Evolutionary conservation across 2,888 invertebrate species (phyloP).

Genomic region (Scaptomyza flava): DNA sequence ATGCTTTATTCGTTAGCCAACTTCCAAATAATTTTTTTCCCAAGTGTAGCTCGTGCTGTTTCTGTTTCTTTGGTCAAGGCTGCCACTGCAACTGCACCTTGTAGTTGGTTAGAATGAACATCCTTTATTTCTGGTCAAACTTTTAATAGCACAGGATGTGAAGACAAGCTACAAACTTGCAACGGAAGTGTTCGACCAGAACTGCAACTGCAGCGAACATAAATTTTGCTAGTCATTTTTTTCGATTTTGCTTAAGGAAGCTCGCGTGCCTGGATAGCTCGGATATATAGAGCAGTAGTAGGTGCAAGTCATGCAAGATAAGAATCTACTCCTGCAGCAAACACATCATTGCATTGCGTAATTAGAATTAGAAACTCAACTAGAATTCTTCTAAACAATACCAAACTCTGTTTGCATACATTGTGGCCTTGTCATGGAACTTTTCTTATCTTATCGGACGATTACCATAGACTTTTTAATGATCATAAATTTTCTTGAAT

Average conservation of each 20-base stretch:
- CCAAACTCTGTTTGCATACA: not conserved
- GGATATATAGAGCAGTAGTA: not conserved
- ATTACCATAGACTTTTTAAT: constrained; percentile 3
- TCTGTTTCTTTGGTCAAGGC: constrained; percentile 26
- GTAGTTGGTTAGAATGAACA: constrained; percentile 21
- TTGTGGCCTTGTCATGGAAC: constrained; percentile 23
- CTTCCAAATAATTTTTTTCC: not conserved
- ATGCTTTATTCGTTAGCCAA: too few relatives aligned
- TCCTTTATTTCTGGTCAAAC: constrained; percentile 33
- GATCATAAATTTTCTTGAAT: constrained; percentile 36
- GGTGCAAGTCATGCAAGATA: constrained; percentile 7
- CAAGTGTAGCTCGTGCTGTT: not conserved
- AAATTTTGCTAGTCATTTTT: constrained; percentile 25
- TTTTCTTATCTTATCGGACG: constrained; percentile 46
- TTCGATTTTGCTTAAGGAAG: constrained; percentile 3
- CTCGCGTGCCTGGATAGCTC: constrained; percentile 17
- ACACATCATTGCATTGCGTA: constrained; percentile 18
- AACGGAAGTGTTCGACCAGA: constrained; percentile 29
- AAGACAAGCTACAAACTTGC: constrained; percentile 9
- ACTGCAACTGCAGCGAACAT: constrained; percentile 21
- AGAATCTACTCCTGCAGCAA: not conserved
- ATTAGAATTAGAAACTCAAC: constrained; percentile 7
- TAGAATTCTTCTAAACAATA: constrained; percentile 29
- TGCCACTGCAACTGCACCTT: constrained; percentile 14
- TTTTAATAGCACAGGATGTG: constrained; percentile 40